These are phyloP conservation scores for Chlorospingus flavigularis DNA, from an alignment of 2,797 vertebrate genomes.

Conservation along the genomic window DNA sequence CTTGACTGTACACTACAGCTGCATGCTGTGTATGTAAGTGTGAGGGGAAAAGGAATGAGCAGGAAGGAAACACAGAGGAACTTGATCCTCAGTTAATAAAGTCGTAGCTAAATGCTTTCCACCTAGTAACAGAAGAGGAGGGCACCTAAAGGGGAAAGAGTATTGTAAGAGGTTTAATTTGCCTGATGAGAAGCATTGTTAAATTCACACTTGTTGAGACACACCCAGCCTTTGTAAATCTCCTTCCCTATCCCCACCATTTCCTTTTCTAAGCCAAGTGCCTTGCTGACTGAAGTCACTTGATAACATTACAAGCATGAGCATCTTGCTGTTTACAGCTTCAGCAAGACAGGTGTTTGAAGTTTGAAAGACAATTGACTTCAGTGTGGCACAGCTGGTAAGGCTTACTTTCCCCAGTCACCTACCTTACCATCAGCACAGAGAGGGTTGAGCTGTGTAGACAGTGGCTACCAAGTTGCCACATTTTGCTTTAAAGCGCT, in stretches of 20 bases:
- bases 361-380: neutral
- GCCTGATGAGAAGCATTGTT: neutral
- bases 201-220: neutral
- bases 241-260: neutral
- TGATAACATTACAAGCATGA: neutral
- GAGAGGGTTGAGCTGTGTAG: neutral
- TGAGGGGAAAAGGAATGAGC: neutral
- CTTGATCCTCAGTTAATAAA: neutral
- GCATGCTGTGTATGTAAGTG: accelerated
- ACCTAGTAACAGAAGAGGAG: neutral
- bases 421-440: neutral
- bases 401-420: neutral
- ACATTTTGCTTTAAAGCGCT: neutral
- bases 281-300: neutral
- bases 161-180: neutral
- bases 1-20: neutral
- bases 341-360: neutral
- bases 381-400: neutral
- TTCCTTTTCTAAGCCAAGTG: neutral
- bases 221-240: neutral
- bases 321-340: neutral
- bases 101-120: neutral
- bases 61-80: slow-evolving; percentile 26
- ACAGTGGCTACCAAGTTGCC: neutral
- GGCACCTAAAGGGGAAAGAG: neutral